Conservation (phyloP, 1,140 invertebrate genomes). For the Harlomillsia oculata region DNA sequence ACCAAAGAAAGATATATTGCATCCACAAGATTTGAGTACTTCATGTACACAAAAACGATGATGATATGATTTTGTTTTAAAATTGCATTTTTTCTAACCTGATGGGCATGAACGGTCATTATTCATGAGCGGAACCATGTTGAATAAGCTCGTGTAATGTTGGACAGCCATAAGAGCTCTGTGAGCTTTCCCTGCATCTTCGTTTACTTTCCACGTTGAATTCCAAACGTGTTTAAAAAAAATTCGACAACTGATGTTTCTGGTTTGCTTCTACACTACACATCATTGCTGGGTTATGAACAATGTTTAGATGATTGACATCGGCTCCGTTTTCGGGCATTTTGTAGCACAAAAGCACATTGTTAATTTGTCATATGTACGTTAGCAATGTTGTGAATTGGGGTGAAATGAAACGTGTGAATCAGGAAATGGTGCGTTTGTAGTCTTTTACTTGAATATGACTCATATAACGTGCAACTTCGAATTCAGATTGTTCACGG, state of each 20-base stretch:
- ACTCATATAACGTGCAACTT: conserved; percentile 57
- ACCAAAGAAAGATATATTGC: conserved; percentile 47
- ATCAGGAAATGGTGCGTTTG: too few species aligned
- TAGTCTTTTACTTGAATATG: conserved; percentile 65
- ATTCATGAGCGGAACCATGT: conserved; percentile 39
- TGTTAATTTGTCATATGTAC: neutral
- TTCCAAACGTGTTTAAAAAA: conserved; percentile 39
- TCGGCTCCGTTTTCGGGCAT: conserved; percentile 54
- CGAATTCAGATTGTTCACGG: conserved; percentile 64
- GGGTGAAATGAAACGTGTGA: too few species aligned
- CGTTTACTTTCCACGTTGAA: conserved; percentile 37
- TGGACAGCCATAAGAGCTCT: conserved; percentile 50
- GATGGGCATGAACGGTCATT: conserved; percentile 50
- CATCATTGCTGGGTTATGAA: conserved; percentile 43
- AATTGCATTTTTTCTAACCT: conserved; percentile 41
- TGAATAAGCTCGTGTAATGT: conserved; percentile 44
- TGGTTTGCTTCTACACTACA: conserved; percentile 45
- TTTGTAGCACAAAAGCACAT: conserved; percentile 42
- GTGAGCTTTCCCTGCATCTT: conserved; percentile 43
- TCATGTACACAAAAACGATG: neutral
- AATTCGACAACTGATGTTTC: conserved; percentile 21
- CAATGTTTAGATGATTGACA: conserved; percentile 45
- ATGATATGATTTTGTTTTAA: too few species aligned
- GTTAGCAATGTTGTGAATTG: too few species aligned
- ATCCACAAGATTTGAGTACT: neutral